Evolutionary conservation across 2,888 invertebrate species (phyloP), one percentile per base, ranked within the genome.

Genomic region (Amitus sp.): DNA sequence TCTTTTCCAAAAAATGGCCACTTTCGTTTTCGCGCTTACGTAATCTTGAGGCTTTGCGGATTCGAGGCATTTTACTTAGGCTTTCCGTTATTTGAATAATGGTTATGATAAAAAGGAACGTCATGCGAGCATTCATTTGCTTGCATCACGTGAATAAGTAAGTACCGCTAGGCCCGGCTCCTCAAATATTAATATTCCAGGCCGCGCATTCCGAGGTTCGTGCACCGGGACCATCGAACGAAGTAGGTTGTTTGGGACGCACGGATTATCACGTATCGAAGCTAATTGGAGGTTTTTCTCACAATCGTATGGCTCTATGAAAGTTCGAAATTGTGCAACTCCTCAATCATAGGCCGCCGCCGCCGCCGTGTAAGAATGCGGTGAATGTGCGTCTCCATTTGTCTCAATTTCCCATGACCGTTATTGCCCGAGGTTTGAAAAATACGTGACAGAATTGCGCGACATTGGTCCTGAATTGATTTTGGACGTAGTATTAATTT

Each of bases 251-350:
- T 46, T 43, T 39, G 39, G 33, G 43, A 46, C 40, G 50, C 34
- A 13, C 48, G 56, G 47, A 54, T 62, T 62, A 53, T 57, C 62
- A 45, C 62, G 39, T 57, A 52, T 57, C 57, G 57, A 62, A 57
- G 53, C 54, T 57, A 62, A 62, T 62, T 62, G 62, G 62, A 49
- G 49, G 53, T 37, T 34, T 43, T 43, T 20, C 51, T 51, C 49
- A 47, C 37, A 48, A 47, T 48, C 51, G 47, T 49, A 43, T 49
- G 43, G 53, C 57, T 57, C 57, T 62, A 50, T 57, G 54, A 54
- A 58, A 62, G 62, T 48, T 34, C 51, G 28, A 27, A 47, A 58
- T 62, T 62, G 54, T 20, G 57, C 18, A 62, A 62, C 19, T 42
- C 40, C 42, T 54, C 57, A 58, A 54, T 62, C 57, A 58, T 18